These are phyloP conservation scores for Tholera decimalis DNA, from an alignment of 2,888 invertebrate species.

Conservation along the genomic window DNA sequence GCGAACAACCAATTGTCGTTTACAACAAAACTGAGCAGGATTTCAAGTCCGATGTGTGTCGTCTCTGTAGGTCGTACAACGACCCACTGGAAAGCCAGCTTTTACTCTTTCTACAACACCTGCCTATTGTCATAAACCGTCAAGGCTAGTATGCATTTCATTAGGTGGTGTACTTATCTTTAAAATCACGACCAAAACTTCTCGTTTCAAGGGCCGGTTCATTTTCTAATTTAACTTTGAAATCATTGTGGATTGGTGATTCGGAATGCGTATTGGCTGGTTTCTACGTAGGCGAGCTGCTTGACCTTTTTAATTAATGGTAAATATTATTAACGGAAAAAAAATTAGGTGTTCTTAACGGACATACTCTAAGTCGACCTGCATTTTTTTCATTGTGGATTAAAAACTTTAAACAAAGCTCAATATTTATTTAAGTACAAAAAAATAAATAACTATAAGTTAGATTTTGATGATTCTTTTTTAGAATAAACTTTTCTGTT, in stretches of 20 bases:
- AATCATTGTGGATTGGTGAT: slow-evolving; percentile 17
- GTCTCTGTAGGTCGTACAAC: slow-evolving; percentile 84
- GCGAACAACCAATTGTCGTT: slow-evolving; percentile 64
- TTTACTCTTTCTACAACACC: slow-evolving; percentile 80
- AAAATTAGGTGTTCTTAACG: not conserved
- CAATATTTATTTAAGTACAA: too few relatives aligned
- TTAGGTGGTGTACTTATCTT: slow-evolving; percentile 43
- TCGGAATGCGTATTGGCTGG: not conserved
- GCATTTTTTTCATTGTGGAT: too few relatives aligned
- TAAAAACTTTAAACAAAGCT: too few relatives aligned
- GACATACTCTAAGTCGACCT: not conserved
- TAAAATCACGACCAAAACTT: slow-evolving; percentile 23
- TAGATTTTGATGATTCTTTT: too few relatives aligned
- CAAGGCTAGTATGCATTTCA: slow-evolving; percentile 56
- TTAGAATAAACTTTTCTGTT: too few relatives aligned
- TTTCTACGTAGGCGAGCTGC: not conserved
- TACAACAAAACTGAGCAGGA: slow-evolving; percentile 79
- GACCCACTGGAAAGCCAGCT: slow-evolving; percentile 84
- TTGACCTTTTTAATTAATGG: not conserved
- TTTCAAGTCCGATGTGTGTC: slow-evolving; percentile 85
- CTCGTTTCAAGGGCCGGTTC: slow-evolving; percentile 26
- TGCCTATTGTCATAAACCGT: slow-evolving; percentile 71
- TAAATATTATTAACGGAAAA: not conserved
- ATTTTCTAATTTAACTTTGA: slow-evolving; percentile 44
- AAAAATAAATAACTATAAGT: too few relatives aligned